Evolutionary conservation across 2,113 vertebrate genomes (phyloP).

Genomic region (Lathamus discolor): DNA sequence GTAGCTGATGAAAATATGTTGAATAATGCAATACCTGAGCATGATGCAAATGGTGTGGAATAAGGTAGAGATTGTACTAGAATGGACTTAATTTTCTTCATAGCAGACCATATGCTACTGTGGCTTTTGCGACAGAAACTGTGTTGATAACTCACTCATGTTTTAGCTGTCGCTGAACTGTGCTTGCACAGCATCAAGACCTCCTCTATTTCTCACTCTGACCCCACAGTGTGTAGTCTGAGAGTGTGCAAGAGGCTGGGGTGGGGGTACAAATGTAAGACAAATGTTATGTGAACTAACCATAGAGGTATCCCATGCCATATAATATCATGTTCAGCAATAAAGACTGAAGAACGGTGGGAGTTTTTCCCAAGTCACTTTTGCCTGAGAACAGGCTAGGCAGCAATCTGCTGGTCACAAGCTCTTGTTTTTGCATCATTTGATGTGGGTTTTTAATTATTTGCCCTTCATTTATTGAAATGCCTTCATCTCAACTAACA

Average conservation of each 20-base stretch:
- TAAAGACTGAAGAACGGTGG: not conserved
- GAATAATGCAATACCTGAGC: not conserved
- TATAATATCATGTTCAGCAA: not conserved
- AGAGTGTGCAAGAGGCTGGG: not conserved
- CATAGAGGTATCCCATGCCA: not conserved
- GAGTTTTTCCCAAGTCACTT: not conserved
- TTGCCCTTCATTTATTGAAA: not conserved
- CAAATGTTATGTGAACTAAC: not conserved
- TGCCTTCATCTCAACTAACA: fast-evolving
- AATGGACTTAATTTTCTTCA: not conserved
- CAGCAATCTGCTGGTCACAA: not conserved
- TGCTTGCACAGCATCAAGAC: not conserved
- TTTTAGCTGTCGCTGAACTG: not conserved
- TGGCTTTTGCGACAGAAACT: not conserved
- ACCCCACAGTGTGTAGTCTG: fast-evolving
- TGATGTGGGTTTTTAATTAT: fast-evolving
- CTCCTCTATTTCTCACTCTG: not conserved
- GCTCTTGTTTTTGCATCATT: not conserved
- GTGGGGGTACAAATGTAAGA: not conserved
- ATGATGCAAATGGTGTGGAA: not conserved
- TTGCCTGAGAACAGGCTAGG: not conserved
- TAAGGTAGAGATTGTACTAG: not conserved
- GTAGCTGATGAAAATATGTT: not conserved
- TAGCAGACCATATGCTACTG: not conserved
- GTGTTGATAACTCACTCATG: not conserved